These are phyloP conservation scores for Orchesellides sinensis DNA, from an alignment of 2,888 invertebrate species.

Conservation along the genomic window DNA sequence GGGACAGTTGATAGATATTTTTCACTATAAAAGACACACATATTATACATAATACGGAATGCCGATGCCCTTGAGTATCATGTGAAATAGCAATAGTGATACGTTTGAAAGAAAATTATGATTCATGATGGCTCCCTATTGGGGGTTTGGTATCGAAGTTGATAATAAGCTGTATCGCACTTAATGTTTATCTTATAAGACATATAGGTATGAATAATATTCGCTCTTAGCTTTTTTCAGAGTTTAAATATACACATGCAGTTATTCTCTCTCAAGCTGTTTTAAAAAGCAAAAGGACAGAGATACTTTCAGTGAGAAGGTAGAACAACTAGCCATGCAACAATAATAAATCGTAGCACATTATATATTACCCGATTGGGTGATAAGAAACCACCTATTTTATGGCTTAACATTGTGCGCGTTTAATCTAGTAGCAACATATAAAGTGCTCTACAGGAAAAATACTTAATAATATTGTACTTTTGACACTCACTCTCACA, in stretches of 20 bases:
- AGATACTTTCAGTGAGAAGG: not conserved
- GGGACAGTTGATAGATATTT: slow-evolving; percentile 24
- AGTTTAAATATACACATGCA: not conserved
- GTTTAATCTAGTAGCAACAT: not conserved
- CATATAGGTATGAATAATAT: not conserved
- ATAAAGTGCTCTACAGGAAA: too few species aligned
- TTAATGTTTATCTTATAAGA: not conserved
- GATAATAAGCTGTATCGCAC: too few species aligned
- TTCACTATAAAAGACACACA: too few species aligned
- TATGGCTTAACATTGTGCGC: not conserved
- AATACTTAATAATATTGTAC: too few species aligned
- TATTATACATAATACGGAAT: slow-evolving; percentile 35
- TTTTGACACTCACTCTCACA: too few species aligned
- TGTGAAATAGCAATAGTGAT: slow-evolving; percentile 33
- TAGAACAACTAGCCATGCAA: slow-evolving; percentile 24
- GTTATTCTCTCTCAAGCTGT: slow-evolving; percentile 19
- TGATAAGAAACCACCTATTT: slow-evolving; percentile 25
- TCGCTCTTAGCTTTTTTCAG: slow-evolving; percentile 7
- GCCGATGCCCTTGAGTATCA: slow-evolving; percentile 60
- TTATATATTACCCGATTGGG: slow-evolving; percentile 9
- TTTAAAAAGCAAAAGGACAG: slow-evolving; percentile 23
- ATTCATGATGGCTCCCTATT: slow-evolving; percentile 51
- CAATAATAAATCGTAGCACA: slow-evolving; percentile 16
- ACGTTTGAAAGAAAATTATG: slow-evolving; percentile 51
- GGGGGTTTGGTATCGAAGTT: slow-evolving; percentile 28